These are phyloP conservation scores for Odontophorus gujanensis DNA, from an alignment of 2,113 vertebrate genomes.

Conservation along the genomic window DNA sequence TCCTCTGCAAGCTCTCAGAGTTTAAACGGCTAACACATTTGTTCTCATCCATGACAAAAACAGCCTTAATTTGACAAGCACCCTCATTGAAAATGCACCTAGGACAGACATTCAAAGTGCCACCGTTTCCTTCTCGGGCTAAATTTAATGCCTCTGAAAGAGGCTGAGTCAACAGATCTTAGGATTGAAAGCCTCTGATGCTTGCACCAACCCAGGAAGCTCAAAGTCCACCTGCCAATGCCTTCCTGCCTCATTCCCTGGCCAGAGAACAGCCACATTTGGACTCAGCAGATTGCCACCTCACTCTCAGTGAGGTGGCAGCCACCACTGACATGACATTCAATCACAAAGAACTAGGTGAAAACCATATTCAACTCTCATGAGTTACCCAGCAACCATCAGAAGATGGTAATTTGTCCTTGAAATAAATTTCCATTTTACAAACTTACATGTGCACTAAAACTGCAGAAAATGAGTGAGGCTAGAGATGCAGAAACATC, in stretches of 20 bases:
- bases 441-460: neutral
- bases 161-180: neutral
- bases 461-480: neutral
- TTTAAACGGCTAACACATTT: neutral
- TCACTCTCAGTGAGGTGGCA: neutral
- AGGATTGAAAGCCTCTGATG: neutral
- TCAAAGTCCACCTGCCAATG: neutral
- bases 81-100: neutral
- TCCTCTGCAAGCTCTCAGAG: conserved; percentile 3
- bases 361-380: neutral
- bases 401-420: neutral
- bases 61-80: conserved; percentile 12
- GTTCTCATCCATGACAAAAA: neutral
- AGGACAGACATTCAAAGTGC: neutral
- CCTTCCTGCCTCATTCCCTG: neutral
- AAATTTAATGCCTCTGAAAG: neutral
- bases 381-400: neutral
- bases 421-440: neutral
- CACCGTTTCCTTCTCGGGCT: neutral
- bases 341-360: neutral
- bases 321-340: neutral
- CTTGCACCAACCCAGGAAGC: neutral
- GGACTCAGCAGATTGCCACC: neutral
- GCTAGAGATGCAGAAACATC: neutral
- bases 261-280: neutral